Evolutionary conservation across 2,888 invertebrate genomes (phyloP).

Genomic region (Pocota personata): DNA sequence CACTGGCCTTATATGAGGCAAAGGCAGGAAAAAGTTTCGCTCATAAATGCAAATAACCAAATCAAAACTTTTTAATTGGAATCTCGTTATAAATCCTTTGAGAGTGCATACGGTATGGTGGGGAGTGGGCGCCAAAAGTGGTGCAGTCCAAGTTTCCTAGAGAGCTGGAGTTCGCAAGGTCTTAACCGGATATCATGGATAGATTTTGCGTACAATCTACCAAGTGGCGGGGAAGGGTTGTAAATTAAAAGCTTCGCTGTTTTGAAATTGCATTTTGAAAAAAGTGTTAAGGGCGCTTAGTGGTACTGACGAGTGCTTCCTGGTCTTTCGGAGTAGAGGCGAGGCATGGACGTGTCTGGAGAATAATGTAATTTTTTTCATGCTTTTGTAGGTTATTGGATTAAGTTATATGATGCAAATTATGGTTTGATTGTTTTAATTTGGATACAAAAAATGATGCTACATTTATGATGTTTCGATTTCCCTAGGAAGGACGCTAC

Average conservation of each 20-base stretch:
- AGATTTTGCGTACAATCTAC: slow-evolving; percentile 29
- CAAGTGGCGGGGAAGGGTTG: slow-evolving; percentile 12
- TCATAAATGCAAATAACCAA: slow-evolving; percentile 74
- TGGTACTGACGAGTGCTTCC: slow-evolving; percentile 30
- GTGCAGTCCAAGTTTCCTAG: slow-evolving; percentile 51
- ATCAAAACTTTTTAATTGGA: slow-evolving; percentile 74
- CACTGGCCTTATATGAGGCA: slow-evolving; percentile 1
- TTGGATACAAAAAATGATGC: not conserved
- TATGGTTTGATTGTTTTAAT: not conserved
- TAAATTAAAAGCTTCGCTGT: slow-evolving; percentile 48
- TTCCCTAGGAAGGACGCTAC: no score
- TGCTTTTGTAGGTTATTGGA: not conserved
- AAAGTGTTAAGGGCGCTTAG: slow-evolving; percentile 39
- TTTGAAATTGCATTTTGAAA: slow-evolving; percentile 52
- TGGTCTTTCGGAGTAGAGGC: no score
- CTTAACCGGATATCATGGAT: slow-evolving; percentile 25
- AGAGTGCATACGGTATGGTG: slow-evolving; percentile 49
- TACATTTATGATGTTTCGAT: not conserved
- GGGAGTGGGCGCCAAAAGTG: slow-evolving; percentile 22
- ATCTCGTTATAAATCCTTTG: slow-evolving; percentile 71
- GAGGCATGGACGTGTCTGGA: not conserved
- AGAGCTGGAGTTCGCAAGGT: slow-evolving; percentile 3
- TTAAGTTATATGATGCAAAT: slow-evolving; percentile 5
- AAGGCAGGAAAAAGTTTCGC: slow-evolving; percentile 59
- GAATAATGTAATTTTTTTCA: not conserved